phyloP scores from a whole-genome alignment of 1,140 invertebrate genomes.

The Lethocerus indicus region DNA sequence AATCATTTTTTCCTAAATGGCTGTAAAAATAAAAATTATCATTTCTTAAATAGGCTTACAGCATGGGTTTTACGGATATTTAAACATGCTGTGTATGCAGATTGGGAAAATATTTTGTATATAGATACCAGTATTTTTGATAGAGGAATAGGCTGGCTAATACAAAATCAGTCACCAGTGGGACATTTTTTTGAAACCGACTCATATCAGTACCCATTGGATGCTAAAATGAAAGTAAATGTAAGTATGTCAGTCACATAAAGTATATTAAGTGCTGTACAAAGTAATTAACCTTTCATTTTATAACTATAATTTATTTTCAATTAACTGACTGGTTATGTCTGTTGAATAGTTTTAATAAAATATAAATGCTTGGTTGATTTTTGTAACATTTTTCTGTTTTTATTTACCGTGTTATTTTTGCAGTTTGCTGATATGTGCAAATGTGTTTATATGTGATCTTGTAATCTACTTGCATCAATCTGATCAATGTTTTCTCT shows the following conservation, averaged over 20 bases:
- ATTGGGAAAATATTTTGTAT: constrained; percentile 33
- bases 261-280: background rate
- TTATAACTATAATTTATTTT: too few relatives aligned
- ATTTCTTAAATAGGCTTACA: constrained; percentile 25
- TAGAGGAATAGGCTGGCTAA: constrained; percentile 24
- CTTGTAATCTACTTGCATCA: too few relatives aligned
- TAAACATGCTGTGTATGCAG: constrained; percentile 28
- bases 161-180: constrained; percentile 25
- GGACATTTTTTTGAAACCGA: constrained; percentile 29
- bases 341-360: too few relatives aligned
- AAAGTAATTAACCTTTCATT: too few relatives aligned
- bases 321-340: too few relatives aligned
- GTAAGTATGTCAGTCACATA: constrained; percentile 5
- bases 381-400: too few relatives aligned
- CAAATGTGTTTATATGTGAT: too few relatives aligned
- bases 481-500: too few relatives aligned
- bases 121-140: constrained; percentile 27
- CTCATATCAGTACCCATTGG: constrained; percentile 15
- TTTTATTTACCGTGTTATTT: too few relatives aligned
- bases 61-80: constrained; percentile 29
- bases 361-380: too few relatives aligned
- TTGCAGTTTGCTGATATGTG: too few relatives aligned
- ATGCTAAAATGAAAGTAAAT: constrained; percentile 21
- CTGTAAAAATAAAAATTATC: background rate
- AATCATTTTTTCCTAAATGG: background rate